These are phyloP conservation scores for Littorina saxatilis DNA, from an alignment of 1,140 invertebrate species.

Conservation along the genomic window DNA sequence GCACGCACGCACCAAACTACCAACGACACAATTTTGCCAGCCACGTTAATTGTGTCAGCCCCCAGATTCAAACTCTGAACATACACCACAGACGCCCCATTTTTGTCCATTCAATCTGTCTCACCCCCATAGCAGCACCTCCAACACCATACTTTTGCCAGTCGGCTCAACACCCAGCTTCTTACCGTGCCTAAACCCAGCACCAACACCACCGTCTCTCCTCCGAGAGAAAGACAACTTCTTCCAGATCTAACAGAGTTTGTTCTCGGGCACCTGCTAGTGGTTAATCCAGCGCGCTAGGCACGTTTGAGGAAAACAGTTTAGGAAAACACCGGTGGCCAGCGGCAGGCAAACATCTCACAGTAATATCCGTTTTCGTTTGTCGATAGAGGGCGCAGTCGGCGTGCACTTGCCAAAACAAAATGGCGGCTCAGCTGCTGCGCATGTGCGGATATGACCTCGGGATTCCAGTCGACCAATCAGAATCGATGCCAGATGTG, in stretches of 20 bases:
- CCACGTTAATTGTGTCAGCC: too few species aligned
- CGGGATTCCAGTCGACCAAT: background rate
- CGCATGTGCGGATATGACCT: background rate
- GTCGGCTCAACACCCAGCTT: too few species aligned
- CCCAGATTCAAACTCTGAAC: too few species aligned
- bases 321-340: conserved; percentile 8
- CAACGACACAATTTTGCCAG: too few species aligned
- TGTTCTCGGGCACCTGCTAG: background rate
- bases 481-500: background rate
- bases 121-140: too few species aligned
- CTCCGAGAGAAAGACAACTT: too few species aligned
- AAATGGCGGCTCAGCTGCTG: conserved; percentile 13
- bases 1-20: too few species aligned
- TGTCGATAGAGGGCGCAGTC: background rate
- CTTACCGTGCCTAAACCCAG: too few species aligned
- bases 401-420: conserved; percentile 2
- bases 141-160: too few species aligned
- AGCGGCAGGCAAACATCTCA: background rate
- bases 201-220: too few species aligned
- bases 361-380: conserved; percentile 20
- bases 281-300: conserved; percentile 2
- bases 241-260: background rate
- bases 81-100: too few species aligned
- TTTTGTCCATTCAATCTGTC: too few species aligned
- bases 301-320: conserved; percentile 3